A percentile compares a stretch with the other conserved stretches of the same genome.
Conservation (phyloP, 2,113 vertebrate genomes). For the Pandion haliaetus region DNA sequence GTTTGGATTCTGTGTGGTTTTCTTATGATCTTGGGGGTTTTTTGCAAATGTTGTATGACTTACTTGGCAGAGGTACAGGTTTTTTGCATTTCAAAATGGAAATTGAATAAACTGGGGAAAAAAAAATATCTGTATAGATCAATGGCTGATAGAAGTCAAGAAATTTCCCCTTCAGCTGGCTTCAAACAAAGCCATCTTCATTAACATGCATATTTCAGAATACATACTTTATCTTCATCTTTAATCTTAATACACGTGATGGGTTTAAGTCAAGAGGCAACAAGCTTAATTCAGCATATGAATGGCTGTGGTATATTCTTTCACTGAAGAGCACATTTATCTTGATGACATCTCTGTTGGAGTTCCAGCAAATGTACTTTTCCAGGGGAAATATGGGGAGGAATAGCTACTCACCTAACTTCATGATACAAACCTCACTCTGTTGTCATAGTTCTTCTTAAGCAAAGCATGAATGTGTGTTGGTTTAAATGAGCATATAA, state of each 20-base stretch:
- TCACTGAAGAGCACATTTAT: not conserved
- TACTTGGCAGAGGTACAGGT: not conserved
- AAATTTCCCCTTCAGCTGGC: not conserved
- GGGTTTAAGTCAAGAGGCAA: not conserved
- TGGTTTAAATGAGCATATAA: not conserved
- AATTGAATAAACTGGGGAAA: not conserved
- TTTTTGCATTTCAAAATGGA: not conserved
- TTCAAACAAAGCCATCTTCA: not conserved
- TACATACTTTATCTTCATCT: not conserved
- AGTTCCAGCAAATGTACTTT: not conserved
- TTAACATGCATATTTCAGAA: not conserved
- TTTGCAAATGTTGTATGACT: not conserved
- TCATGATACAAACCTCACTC: not conserved
- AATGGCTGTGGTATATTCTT: not conserved
- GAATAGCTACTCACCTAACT: not conserved
- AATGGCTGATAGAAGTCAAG: not conserved
- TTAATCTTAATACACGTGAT: not conserved
- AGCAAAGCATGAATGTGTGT: not conserved
- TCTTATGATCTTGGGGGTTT: rapidly evolving
- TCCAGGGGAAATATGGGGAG: not conserved
- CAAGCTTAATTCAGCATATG: not conserved
- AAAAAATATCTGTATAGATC: not conserved
- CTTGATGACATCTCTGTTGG: not conserved
- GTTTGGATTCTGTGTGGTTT: not conserved
- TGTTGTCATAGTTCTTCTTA: not conserved